Evolutionary conservation across 2,888 invertebrate species (phyloP), one percentile per base, ranked within the genome.

Genomic region (Kuschelorhynchus macadamiae): DNA sequence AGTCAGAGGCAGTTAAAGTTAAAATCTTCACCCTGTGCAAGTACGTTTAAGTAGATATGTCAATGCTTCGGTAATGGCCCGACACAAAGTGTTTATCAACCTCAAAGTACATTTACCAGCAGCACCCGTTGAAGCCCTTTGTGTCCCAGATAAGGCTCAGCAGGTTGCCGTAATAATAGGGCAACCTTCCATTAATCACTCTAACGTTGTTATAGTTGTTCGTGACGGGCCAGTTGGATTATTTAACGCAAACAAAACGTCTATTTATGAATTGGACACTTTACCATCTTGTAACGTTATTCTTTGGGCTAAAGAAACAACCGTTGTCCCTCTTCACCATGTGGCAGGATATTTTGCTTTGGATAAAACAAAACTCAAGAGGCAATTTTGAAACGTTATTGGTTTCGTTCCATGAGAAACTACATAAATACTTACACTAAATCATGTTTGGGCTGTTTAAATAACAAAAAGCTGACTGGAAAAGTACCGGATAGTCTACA

Each of bases 271-370:
- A 18, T 8, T 57, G 3, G 18, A 46, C 20, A 4, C n/a, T 9
- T n/a, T 57, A 12, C 57, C 44, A 16, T 18, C 16, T 16, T 5
- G 18, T 2, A 12, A 16, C 3, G 11, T 18, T 16, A 16, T 16
- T 3, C 7, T 44, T 2, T 44, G 44, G 44, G 44, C 44, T 3
- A 44, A 44, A 44, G 44, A 16, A 44, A 11, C 44, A 2, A n/a
- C 36, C 11, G 12, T 36, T n/a, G 11, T 36, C 11, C 36, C 36
- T 3, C 36, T 11, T 12, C 36, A 11, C 11, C 36, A 36, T 36
- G 11, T 36, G n/a, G n/a, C n/a, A n/a, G n/a, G n/a, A n/a, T n/a
- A n/a, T n/a, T n/a, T n/a, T n/a, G n/a, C n/a, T n/a, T n/a, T n/a
- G n/a, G n/a, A n/a, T n/a, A n/a, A n/a, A n/a, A n/a, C n/a, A n/a